These are phyloP conservation scores for Drosophila kepulauana DNA, from an alignment of 1,140 invertebrate genomes.

Conservation along the genomic window DNA sequence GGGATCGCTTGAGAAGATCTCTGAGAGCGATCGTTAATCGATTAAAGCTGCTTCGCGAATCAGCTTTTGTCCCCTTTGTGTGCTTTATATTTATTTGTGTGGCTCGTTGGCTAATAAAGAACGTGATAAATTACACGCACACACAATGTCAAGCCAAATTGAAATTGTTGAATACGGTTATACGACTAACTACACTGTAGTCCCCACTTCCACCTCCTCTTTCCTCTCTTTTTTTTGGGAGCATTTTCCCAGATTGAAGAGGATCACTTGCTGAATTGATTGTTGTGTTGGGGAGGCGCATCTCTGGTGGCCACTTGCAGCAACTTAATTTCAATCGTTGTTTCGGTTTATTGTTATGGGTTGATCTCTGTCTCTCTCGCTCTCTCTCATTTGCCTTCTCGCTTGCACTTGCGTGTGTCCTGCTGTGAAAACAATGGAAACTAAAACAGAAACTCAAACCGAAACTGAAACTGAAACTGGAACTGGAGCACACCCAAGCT, in stretches of 20 bases:
- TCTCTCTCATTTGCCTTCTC: constrained; percentile 34
- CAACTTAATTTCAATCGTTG: constrained; percentile 80
- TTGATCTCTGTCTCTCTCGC: not conserved
- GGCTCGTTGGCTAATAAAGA: constrained; percentile 65
- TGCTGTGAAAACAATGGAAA: constrained; percentile 43
- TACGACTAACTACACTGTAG: too few species aligned
- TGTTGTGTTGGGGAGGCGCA: constrained; percentile 5
- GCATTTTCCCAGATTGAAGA: not conserved
- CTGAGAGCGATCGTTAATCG: constrained; percentile 65
- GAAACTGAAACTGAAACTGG: constrained; percentile 15
- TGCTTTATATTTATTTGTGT: constrained; percentile 17
- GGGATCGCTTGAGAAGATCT: not conserved
- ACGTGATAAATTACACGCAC: constrained; percentile 71
- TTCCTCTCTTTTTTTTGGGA: not conserved
- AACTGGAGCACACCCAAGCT: constrained; percentile 68
- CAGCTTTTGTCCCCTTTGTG: constrained; percentile 47
- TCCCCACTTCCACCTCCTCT: not conserved
- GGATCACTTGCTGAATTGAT: constrained; percentile 23
- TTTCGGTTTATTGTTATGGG: constrained; percentile 69
- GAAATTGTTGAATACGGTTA: constrained; percentile 16
- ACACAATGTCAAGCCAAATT: constrained; percentile 32
- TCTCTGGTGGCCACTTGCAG: constrained; percentile 62
- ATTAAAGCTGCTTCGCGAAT: constrained; percentile 46
- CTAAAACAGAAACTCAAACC: constrained; percentile 18
- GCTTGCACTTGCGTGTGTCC: constrained; percentile 12